Evolutionary conservation across 1,140 invertebrate genomes (phyloP).

Genomic region (Hermetia illucens): DNA sequence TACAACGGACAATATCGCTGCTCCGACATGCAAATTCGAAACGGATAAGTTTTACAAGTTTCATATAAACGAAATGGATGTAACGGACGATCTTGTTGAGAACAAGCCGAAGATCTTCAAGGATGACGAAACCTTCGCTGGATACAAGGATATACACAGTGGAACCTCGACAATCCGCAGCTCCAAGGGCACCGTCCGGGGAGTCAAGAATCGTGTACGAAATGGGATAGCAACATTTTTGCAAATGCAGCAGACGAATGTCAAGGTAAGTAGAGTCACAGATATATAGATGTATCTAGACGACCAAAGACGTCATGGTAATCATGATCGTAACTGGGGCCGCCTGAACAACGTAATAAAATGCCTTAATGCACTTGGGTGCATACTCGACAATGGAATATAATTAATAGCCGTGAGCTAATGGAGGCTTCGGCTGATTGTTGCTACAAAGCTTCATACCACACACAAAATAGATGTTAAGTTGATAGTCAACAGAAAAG

Average conservation of each 20-base stretch:
- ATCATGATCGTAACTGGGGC: no score
- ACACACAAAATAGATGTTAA: no score
- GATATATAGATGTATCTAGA: conserved; percentile 2
- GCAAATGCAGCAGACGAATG: conserved; percentile 54
- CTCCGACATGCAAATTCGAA: conserved; percentile 45
- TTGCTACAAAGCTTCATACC: no score
- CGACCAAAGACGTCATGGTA: no score
- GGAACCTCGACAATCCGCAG: conserved; percentile 68
- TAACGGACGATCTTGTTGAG: conserved; percentile 17
- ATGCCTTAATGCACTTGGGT: no score
- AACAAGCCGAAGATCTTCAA: conserved; percentile 23
- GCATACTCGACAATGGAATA: no score
- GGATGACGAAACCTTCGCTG: conserved; percentile 57
- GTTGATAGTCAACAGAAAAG: no score
- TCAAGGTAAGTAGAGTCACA: conserved; percentile 43
- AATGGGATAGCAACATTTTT: conserved; percentile 89
- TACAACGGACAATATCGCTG: no score
- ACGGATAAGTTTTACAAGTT: conserved; percentile 68
- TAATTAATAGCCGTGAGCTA: no score
- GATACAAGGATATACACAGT: conserved; percentile 58
- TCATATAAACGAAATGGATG: conserved; percentile 53
- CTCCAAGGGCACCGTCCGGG: conserved; percentile 78
- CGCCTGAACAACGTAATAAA: no score
- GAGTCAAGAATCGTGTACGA: conserved; percentile 84
- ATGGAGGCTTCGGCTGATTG: no score